Percentiles rank a stretch among this genome's conserved stretches.
These are phyloP conservation scores for Listronotus bonariensis DNA, from an alignment of 1,140 invertebrate species.

Conservation along the genomic window DNA sequence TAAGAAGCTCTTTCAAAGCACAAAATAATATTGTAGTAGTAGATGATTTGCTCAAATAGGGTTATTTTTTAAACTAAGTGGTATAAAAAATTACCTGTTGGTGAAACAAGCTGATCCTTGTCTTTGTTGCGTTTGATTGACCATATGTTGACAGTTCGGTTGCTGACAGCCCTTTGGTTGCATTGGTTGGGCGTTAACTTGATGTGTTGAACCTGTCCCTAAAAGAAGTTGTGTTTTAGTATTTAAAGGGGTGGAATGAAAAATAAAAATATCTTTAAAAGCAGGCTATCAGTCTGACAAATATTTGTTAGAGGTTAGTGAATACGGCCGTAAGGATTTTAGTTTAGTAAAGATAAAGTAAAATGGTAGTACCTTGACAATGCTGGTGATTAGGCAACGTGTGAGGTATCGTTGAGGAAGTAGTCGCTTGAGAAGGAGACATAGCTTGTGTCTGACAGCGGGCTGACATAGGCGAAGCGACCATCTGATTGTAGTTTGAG, in stretches of 20 bases:
- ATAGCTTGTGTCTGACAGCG: slow-evolving; percentile 45
- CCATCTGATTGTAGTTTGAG: slow-evolving; percentile 46
- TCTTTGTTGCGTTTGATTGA: slow-evolving; percentile 4
- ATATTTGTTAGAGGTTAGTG: background rate
- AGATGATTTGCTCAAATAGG: no score
- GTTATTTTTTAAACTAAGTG: no score
- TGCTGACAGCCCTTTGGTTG: slow-evolving; percentile 10
- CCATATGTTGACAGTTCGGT: slow-evolving; percentile 7
- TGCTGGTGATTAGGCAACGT: background rate
- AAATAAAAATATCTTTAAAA: no score
- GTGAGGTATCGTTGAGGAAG: background rate
- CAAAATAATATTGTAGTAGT: no score
- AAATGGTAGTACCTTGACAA: slow-evolving; percentile 13
- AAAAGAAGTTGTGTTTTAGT: no score
- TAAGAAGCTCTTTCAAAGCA: no score
- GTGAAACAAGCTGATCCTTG: background rate
- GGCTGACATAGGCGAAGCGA: slow-evolving; percentile 47
- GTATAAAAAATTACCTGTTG: background rate
- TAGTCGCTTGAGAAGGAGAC: slow-evolving; percentile 11
- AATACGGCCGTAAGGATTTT: background rate
- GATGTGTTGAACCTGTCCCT: no score
- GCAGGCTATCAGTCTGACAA: no score
- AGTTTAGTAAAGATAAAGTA: slow-evolving; percentile 3
- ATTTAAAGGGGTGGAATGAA: no score
- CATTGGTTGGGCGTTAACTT: background rate